These are phyloP conservation scores for Drosophila kikkawai DNA, from an alignment of 1,140 invertebrate genomes.

Conservation along the genomic window DNA sequence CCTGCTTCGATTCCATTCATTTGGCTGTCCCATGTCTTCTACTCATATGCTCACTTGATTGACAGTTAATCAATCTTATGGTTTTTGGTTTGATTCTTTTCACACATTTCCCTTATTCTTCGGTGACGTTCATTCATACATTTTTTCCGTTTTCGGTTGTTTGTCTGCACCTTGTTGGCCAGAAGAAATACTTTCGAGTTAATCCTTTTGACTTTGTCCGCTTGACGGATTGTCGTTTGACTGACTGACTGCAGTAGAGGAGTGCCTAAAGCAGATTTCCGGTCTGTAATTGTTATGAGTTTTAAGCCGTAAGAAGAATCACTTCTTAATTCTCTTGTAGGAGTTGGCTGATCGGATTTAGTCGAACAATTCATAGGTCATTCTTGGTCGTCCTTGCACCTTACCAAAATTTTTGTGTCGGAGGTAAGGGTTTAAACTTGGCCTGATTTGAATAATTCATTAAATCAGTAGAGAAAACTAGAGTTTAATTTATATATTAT, in stretches of 20 bases:
- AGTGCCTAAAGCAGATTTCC: conserved; percentile 78
- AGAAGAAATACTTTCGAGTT: conserved; percentile 60
- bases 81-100: conserved; percentile 66
- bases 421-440: neutral
- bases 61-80: conserved; percentile 81
- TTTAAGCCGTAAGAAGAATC: conserved; percentile 43
- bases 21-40: conserved; percentile 33
- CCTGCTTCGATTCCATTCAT: conserved; percentile 76
- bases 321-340: conserved; percentile 54
- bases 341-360: conserved; percentile 55
- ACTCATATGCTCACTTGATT: conserved; percentile 57
- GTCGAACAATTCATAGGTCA: too few relatives aligned
- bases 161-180: conserved; percentile 51
- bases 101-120: conserved; percentile 67
- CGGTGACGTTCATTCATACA: conserved; percentile 47
- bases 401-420: neutral
- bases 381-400: neutral
- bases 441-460: neutral
- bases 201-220: conserved; percentile 76
- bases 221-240: conserved; percentile 75
- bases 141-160: conserved; percentile 19
- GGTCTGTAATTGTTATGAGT: conserved; percentile 78
- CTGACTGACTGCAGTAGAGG: conserved; percentile 38
- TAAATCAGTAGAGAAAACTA: too few relatives aligned
- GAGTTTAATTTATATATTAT: neutral